Conservation (phyloP, 2,113 vertebrate genomes). For the Uropsilus gracilis region DNA sequence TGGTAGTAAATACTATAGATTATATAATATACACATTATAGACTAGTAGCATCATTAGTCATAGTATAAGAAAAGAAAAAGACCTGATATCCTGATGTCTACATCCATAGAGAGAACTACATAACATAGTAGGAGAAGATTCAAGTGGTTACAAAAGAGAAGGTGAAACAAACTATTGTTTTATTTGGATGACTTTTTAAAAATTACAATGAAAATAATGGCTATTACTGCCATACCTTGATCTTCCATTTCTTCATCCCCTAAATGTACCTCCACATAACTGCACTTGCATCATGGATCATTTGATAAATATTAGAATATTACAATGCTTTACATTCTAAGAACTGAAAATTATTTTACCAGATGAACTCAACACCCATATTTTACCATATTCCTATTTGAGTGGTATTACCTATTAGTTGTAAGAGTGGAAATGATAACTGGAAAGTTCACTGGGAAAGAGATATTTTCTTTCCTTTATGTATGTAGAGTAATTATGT, state of each 20-base stretch:
- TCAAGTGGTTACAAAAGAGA: neutral
- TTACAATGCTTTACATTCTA: neutral
- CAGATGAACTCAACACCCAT: neutral
- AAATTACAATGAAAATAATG: neutral
- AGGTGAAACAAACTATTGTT: neutral
- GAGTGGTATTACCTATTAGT: neutral
- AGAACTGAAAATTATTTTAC: neutral
- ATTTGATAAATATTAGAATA: neutral
- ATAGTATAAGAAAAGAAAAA: neutral
- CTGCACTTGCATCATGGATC: neutral
- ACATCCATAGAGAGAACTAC: neutral
- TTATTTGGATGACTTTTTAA: neutral
- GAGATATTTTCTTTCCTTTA: neutral
- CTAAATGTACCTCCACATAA: neutral
- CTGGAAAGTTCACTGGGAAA: neutral
- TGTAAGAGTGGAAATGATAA: neutral
- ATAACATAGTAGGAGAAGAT: neutral
- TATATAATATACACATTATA: neutral
- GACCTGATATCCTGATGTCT: neutral
- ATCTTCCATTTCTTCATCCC: neutral
- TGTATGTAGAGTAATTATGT: neutral
- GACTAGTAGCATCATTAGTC: neutral
- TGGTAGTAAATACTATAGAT: neutral
- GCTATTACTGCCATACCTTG: neutral
- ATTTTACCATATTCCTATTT: neutral